These are phyloP conservation scores for Drosophila histrio DNA, from an alignment of 2,888 invertebrate species.

Conservation along the genomic window DNA sequence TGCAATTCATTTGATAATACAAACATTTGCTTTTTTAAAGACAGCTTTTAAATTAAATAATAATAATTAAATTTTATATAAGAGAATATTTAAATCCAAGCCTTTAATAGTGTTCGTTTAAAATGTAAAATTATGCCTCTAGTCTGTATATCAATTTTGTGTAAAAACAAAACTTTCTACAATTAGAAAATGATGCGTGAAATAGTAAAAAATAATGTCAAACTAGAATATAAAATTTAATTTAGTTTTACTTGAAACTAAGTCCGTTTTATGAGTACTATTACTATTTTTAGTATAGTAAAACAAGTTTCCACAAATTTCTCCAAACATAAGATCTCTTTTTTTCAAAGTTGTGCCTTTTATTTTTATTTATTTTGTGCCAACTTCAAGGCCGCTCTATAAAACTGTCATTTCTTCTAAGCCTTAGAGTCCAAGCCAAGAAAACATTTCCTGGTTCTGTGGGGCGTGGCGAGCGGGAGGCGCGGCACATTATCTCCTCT, in stretches of 20 bases:
- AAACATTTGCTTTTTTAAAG: no score
- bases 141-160: not conserved
- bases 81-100: no score
- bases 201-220: not conserved
- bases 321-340: not conserved
- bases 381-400: constrained; percentile 29
- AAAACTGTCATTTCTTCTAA: constrained; percentile 14
- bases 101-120: no score
- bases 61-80: no score
- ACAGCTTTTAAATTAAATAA: no score
- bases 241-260: not conserved
- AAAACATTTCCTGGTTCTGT: constrained; percentile 39
- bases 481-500: not conserved
- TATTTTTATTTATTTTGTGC: not conserved
- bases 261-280: not conserved
- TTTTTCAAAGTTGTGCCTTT: not conserved
- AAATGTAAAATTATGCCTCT: not conserved
- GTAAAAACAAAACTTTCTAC: constrained; percentile 2
- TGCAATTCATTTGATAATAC: no score
- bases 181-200: not conserved
- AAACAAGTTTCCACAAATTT: constrained; percentile 1
- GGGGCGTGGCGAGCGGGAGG: not conserved
- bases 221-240: not conserved
- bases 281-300: not conserved
- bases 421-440: constrained; percentile 1